A percentile compares a stretch with the other conserved stretches of the same genome.
phyloP scores from a whole-genome alignment of 1,140 invertebrate genomes.

The Penaeus chinensis region DNA sequence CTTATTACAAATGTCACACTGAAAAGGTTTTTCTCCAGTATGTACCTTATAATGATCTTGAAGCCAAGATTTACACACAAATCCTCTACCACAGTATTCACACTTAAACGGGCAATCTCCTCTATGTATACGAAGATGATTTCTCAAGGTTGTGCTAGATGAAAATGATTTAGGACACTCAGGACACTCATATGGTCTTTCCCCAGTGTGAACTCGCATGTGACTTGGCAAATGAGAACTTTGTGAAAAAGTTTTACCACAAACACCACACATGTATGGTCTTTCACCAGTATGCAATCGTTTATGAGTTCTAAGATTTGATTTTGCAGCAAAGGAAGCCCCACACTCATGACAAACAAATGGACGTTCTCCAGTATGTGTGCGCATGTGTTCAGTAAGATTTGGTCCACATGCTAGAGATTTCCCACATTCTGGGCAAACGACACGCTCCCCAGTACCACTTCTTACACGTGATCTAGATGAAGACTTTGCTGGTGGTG shows the following conservation, averaged over 20 bases:
- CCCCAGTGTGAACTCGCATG: conserved; percentile 88
- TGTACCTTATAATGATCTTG: conserved; percentile 57
- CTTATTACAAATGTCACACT: conserved; percentile 61
- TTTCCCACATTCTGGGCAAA: conserved; percentile 48
- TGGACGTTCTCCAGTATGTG: conserved; percentile 91
- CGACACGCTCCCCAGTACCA: conserved; percentile 40
- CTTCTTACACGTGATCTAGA: conserved; percentile 47
- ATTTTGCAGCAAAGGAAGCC: conserved; percentile 61
- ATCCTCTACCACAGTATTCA: conserved; percentile 55
- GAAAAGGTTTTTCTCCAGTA: conserved; percentile 62
- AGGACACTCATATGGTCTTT: conserved; percentile 75
- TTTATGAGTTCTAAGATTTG: conserved; percentile 65
- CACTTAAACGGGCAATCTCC: conserved; percentile 73
- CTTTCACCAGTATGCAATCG: conserved; percentile 67
- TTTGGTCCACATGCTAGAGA: conserved; percentile 56
- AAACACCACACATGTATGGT: conserved; percentile 69
- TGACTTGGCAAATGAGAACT: conserved; percentile 82
- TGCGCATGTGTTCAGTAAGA: conserved; percentile 81
- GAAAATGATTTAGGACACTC: conserved; percentile 79
- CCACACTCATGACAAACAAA: conserved; percentile 76
- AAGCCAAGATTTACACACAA: conserved; percentile 58
- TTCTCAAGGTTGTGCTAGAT: conserved; percentile 54
- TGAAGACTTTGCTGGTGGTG: conserved; percentile 23
- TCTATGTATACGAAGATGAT: conserved; percentile 63
- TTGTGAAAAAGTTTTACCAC: conserved; percentile 68